A percentile compares a stretch with the other conserved stretches of the same genome.
Conservation (phyloP, 2,888 invertebrate species). For the Drosophila affinis region DNA sequence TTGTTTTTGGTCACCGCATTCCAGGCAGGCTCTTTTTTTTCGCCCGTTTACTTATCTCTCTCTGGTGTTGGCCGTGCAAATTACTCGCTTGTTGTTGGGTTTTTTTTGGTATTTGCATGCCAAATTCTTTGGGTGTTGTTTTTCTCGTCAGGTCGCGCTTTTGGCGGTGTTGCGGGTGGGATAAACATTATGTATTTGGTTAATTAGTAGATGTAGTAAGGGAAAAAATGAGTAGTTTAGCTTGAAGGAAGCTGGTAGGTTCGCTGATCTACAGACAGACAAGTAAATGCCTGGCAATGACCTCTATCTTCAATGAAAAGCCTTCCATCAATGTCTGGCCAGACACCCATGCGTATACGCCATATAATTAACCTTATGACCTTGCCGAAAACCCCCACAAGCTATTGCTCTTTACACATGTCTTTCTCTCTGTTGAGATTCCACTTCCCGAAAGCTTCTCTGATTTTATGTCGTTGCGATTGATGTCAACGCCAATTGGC, state of each 20-base stretch:
- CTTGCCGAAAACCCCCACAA: slow-evolving; percentile 29
- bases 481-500: slow-evolving; percentile 72
- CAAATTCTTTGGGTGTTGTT: slow-evolving; percentile 29
- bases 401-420: slow-evolving; percentile 7
- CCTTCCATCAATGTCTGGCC: slow-evolving; percentile 24
- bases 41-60: slow-evolving; percentile 16
- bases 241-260: too few relatives aligned
- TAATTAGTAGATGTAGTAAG: slow-evolving; percentile 1
- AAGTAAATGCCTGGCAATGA: neutral
- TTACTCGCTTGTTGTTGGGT: slow-evolving; percentile 36
- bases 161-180: slow-evolving; percentile 16
- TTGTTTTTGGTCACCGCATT: slow-evolving; percentile 43
- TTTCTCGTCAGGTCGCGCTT: slow-evolving; percentile 7
- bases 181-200: slow-evolving; percentile 4
- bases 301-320: neutral
- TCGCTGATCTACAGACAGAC: neutral
- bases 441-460: slow-evolving; percentile 10
- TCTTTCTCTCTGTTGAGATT: slow-evolving; percentile 9
- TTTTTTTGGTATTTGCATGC: slow-evolving; percentile 37
- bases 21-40: slow-evolving; percentile 7
- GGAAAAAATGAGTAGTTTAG: neutral
- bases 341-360: slow-evolving; percentile 44
- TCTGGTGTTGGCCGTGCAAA: slow-evolving; percentile 33
- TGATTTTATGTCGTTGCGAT: slow-evolving; percentile 22
- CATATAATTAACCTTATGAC: slow-evolving; percentile 45